Percentiles rank a stretch among this genome's conserved stretches.
phyloP scores from a whole-genome alignment of 2,888 invertebrate genomes.

The Bombylius major region DNA sequence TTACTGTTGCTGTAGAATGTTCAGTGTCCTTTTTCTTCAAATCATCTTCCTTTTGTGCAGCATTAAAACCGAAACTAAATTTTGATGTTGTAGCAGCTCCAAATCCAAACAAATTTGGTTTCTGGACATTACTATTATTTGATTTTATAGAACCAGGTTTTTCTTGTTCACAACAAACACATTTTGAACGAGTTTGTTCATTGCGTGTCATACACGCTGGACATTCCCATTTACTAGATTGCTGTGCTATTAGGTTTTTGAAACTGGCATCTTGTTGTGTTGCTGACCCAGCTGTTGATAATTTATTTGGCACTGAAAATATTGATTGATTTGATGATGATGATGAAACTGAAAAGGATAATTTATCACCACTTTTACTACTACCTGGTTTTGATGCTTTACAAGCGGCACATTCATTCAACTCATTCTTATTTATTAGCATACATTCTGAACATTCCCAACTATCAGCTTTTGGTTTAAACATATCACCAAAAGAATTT shows the following conservation, averaged over 20 bases:
- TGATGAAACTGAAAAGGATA: slow-evolving; percentile 8
- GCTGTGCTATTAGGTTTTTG: slow-evolving; percentile 26
- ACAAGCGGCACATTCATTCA: slow-evolving; percentile 42
- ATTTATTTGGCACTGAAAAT: slow-evolving; percentile 1
- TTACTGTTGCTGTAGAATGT: slow-evolving; percentile 6
- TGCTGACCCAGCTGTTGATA: slow-evolving; percentile 8
- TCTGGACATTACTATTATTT: slow-evolving; percentile 13
- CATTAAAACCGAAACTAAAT: slow-evolving; percentile 31
- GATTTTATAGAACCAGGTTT: slow-evolving; percentile 33
- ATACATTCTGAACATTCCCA: slow-evolving; percentile 50
- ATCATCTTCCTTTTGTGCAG: slow-evolving; percentile 19
- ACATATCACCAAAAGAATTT: slow-evolving; percentile 32
- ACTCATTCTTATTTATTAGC: slow-evolving; percentile 39
- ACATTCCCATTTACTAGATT: slow-evolving; percentile 45
- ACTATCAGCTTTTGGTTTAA: slow-evolving; percentile 41
- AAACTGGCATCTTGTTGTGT: slow-evolving; percentile 28
- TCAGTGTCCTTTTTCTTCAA: slow-evolving; percentile 5
- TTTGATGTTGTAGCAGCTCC: slow-evolving; percentile 19
- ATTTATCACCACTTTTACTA: neutral
- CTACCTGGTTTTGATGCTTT: slow-evolving; percentile 36
- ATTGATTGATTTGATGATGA: neutral
- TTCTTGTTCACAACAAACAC: slow-evolving; percentile 45
- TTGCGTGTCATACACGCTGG: slow-evolving; percentile 48
- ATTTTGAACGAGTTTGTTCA: slow-evolving; percentile 35
- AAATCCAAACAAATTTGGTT: slow-evolving; percentile 27